These are phyloP conservation scores for Parapristionchus giblindavisi DNA, from an alignment of 2,888 invertebrate genomes.

Conservation along the genomic window DNA sequence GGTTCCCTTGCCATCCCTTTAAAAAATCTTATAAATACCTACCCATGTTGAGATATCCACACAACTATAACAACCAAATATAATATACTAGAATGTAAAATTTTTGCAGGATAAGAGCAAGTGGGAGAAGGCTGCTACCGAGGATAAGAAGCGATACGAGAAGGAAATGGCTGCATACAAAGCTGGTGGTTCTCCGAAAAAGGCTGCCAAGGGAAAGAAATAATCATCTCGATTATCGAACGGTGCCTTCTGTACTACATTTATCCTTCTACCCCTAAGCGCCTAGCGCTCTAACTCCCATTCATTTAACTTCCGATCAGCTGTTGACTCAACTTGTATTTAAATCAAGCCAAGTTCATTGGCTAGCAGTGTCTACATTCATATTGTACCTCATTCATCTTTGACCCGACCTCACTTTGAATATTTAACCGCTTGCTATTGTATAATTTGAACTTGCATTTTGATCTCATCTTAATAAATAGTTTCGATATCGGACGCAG, in stretches of 20 bases:
- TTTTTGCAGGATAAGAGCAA: conserved; percentile 73
- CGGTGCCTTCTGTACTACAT: not conserved
- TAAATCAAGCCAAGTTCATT: not conserved
- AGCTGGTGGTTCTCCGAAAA: conserved; percentile 34
- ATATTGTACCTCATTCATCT: conserved; percentile 5
- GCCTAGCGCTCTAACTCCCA: no score
- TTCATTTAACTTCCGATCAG: no score
- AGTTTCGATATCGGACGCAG: no score
- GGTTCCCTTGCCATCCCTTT: no score
- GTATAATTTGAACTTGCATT: not conserved
- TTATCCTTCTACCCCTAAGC: not conserved
- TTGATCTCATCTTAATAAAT: not conserved
- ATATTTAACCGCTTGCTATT: no score
- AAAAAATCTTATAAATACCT: no score
- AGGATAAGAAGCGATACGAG: conserved; percentile 86
- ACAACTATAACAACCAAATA: no score
- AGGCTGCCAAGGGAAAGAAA: no score
- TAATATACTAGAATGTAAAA: no score
- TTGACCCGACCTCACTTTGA: not conserved
- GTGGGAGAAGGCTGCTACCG: conserved; percentile 87
- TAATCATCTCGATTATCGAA: not conserved
- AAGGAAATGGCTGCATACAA: conserved; percentile 88
- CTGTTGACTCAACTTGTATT: conserved; percentile 15
- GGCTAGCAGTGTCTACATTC: conserved; percentile 24
- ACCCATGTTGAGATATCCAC: no score